Evolutionary conservation across 2,113 vertebrate genomes (phyloP).

Genomic region (Panthera uncia): DNA sequence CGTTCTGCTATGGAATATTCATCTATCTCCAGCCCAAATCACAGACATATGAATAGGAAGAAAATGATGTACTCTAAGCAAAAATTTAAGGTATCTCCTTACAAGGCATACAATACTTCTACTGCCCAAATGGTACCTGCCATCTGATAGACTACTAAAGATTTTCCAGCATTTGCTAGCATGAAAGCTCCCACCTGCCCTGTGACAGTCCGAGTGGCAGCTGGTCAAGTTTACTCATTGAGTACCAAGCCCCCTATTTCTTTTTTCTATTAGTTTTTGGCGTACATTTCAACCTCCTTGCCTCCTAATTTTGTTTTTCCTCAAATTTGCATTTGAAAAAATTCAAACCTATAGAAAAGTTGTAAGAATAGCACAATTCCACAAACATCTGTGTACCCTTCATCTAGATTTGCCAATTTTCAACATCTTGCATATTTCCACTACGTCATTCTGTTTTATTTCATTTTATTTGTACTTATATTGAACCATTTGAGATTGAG

Average conservation of each 20-base stretch:
- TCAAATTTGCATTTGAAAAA: background rate
- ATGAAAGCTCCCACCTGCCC: background rate
- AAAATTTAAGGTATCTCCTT: background rate
- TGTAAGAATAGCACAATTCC: background rate
- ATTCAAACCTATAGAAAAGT: constrained; percentile 14
- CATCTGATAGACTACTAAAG: background rate
- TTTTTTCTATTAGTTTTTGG: background rate
- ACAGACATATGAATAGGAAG: background rate
- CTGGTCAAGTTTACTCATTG: background rate
- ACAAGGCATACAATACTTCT: background rate
- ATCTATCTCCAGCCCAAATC: background rate
- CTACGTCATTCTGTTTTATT: background rate
- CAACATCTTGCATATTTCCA: background rate
- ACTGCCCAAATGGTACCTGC: background rate
- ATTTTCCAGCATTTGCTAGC: background rate
- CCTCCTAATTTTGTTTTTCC: background rate
- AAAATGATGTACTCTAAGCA: background rate
- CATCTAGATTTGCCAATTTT: background rate
- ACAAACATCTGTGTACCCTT: background rate
- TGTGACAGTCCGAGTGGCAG: background rate
- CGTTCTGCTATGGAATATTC: background rate
- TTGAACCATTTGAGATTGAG: background rate
- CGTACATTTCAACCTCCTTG: background rate
- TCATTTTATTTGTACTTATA: background rate
- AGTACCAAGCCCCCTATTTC: background rate